Evolutionary conservation across 2,888 invertebrate species (phyloP).

Genomic region (Nomada flava): DNA sequence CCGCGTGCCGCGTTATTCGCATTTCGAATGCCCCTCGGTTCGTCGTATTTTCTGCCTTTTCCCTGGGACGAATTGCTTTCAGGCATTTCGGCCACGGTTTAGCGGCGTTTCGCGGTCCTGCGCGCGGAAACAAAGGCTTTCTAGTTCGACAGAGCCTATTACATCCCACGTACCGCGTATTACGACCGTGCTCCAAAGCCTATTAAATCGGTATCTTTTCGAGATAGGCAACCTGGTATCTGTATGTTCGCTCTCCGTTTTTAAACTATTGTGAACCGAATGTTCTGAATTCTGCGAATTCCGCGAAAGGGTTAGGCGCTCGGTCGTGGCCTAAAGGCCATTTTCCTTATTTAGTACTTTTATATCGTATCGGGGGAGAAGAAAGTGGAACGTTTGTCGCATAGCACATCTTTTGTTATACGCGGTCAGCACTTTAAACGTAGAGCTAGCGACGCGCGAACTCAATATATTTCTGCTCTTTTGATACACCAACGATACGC

Average conservation of each 20-base stretch:
- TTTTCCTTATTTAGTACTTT: not conserved
- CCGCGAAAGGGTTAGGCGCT: too few relatives aligned
- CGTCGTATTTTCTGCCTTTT: not conserved
- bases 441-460: not conserved
- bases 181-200: not conserved
- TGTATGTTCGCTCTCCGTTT: not conserved
- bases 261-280: not conserved
- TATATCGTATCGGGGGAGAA: not conserved
- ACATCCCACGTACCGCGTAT: not conserved
- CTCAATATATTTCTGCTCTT: not conserved
- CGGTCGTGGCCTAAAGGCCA: too few relatives aligned
- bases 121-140: not conserved
- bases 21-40: not conserved
- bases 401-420: not conserved
- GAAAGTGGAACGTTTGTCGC: not conserved
- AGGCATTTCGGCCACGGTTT: too few relatives aligned
- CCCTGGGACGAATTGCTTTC: not conserved
- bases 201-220: not conserved
- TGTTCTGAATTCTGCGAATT: too few relatives aligned
- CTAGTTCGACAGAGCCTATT: conserved; percentile 11
- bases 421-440: not conserved
- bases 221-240: not conserved
- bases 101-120: not conserved
- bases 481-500: not conserved
- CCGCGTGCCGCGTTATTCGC: not conserved